Base-by-base conservation (phyloP, 2,888 invertebrate species). In the Cantharis flavilabris region DNA sequence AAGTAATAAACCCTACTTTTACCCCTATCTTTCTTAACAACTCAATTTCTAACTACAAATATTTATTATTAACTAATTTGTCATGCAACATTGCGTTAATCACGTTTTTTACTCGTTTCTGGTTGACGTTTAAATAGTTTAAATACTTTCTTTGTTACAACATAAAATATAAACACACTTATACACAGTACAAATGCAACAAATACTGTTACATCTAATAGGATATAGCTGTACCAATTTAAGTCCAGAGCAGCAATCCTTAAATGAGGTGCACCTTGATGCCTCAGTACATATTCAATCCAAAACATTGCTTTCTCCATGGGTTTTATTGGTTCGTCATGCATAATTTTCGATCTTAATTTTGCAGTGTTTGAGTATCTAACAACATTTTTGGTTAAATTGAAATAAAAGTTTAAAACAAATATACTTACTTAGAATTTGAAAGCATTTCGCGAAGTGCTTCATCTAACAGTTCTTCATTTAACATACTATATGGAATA, bases 401-500 rank as follows among this genome's bases (percentile, higher is more conserved):
- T 9, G 49, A 30, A 26, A 49, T 16, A n/a, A 18, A 13, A 9
- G 9, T 9, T 9, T 9, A 11, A 23, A n/a, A 16, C n/a, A 11
- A 70, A 13, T 13, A 0, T 69, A 49, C 73, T 74, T 84, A 87
- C 85, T 76, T 84, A 3, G 84, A 81, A 78, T 87, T 83, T 16
- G 80, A 81, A 1, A 88, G 62, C 9, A 88, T 73, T 78, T 84
- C 80, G 1, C 83, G 77, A 14, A 88, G 78, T 33, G 80, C 83
- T 3, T 23, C 75, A 71, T 73, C 79, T 0, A 90, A 81, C 4
- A 76, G 83, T 1, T 85, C 83, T 65, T 87, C 84, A 0, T 84
- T 88, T 1, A 90, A 71, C 0, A 84, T 82, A 2, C 83, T 77
- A 62, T 86, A 87, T 62, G 86, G 83, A 0, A 90, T 81, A 1